phyloP scores from a whole-genome alignment of 1,140 invertebrate genomes.

The Eciton burchellii region DNA sequence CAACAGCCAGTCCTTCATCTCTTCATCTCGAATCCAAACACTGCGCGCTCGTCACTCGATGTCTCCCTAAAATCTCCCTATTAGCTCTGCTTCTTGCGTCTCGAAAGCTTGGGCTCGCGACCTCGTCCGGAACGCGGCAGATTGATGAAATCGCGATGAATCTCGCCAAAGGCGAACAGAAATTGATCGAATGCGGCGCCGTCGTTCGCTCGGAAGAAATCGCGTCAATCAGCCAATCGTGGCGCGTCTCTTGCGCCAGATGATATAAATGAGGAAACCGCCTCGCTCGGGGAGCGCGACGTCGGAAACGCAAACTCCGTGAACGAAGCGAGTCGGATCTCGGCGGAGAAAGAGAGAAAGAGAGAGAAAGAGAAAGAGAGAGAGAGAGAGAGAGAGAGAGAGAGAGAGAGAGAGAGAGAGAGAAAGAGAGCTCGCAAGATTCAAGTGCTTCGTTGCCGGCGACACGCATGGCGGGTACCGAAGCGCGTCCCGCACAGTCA shows the following conservation, averaged over 20 bases:
- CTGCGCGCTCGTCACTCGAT: too few relatives aligned
- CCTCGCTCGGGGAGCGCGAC: neutral
- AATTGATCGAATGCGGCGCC: conserved; percentile 9
- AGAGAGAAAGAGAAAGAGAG: too few relatives aligned
- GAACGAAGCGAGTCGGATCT: neutral
- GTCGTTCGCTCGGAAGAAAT: conserved; percentile 33
- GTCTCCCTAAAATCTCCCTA: conserved; percentile 2
- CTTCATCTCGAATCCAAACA: neutral
- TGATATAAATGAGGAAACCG: conserved; percentile 36
- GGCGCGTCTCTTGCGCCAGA: neutral
- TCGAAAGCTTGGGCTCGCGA: neutral
- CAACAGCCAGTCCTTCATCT: neutral
- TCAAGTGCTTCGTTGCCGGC: conserved; percentile 12
- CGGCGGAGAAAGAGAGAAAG: too few relatives aligned
- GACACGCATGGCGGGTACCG: conserved; percentile 21
- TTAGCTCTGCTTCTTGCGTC: neutral
- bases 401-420: too few relatives aligned
- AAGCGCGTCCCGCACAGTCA: neutral
- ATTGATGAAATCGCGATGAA: conserved; percentile 27
- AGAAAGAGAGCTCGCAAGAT: too few relatives aligned
- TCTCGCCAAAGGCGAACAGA: conserved; percentile 24
- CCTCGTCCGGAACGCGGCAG: neutral
- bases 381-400: too few relatives aligned
- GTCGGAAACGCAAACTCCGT: conserved; percentile 41
- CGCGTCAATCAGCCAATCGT: conserved; percentile 32